These are phyloP conservation scores for Cheiracanthium punctorium DNA, from an alignment of 2,888 invertebrate genomes.

Conservation along the genomic window DNA sequence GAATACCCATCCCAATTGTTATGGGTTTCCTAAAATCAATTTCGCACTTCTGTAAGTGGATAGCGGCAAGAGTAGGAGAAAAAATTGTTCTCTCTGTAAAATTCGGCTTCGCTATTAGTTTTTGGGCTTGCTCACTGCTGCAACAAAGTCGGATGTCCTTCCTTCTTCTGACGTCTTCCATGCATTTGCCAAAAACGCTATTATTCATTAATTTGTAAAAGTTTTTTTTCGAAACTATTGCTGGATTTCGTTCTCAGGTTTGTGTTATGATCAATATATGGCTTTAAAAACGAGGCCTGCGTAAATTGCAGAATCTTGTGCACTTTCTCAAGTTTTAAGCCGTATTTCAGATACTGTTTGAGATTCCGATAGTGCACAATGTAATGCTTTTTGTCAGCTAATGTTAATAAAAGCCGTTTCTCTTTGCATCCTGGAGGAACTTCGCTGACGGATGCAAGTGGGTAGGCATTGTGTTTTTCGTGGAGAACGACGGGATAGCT, in stretches of 20 bases:
- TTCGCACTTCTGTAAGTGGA: not conserved
- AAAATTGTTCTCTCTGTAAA: slow-evolving; percentile 44
- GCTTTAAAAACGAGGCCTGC: not conserved
- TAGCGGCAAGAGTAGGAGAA: not conserved
- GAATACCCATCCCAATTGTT: slow-evolving; percentile 71
- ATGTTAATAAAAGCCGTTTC: not conserved
- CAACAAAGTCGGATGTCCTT: too few species aligned
- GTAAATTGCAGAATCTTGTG: not conserved
- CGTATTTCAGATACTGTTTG: not conserved
- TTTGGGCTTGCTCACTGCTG: too few species aligned
- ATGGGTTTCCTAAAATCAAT: slow-evolving; percentile 57
- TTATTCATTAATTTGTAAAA: slow-evolving; percentile 76
- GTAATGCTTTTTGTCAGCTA: not conserved
- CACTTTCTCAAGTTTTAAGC: not conserved
- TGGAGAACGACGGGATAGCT: not conserved
- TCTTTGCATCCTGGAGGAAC: slow-evolving; percentile 14
- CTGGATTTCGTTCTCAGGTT: slow-evolving; percentile 71
- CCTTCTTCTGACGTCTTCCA: slow-evolving; percentile 69
- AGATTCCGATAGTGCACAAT: not conserved
- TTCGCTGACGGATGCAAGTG: not conserved
- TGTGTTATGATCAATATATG: slow-evolving; percentile 9
- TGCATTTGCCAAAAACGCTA: slow-evolving; percentile 75
- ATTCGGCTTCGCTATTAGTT: slow-evolving; percentile 28
- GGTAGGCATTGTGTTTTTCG: not conserved
- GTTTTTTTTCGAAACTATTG: slow-evolving; percentile 75